phyloP scores from a whole-genome alignment of 2,113 vertebrate species.

The Cyanoliseus patagonus region DNA sequence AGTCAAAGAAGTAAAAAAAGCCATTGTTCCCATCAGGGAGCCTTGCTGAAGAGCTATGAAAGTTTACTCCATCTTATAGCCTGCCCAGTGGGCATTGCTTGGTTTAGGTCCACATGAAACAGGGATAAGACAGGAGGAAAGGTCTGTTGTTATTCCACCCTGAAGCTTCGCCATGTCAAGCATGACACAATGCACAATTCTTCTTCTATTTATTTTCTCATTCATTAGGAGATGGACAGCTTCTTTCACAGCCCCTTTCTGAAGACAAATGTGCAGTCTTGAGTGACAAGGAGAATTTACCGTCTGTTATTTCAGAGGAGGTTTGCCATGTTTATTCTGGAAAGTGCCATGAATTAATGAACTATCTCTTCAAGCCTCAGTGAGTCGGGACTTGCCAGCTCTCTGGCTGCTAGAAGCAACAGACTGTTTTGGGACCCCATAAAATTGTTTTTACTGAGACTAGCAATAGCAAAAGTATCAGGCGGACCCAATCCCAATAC shows the following conservation, averaged over 20 bases:
- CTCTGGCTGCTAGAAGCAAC: conserved; percentile 54
- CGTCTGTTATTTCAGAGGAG: conserved; percentile 56
- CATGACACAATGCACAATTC: conserved; percentile 14
- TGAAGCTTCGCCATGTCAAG: neutral
- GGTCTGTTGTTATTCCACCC: neutral
- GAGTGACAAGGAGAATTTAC: conserved; percentile 62
- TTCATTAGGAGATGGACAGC: conserved; percentile 28
- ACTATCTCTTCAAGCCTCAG: conserved; percentile 62
- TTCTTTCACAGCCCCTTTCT: conserved; percentile 10
- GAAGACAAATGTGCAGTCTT: conserved; percentile 42
- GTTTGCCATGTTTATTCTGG: conserved; percentile 64
- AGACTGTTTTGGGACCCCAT: conserved; percentile 53
- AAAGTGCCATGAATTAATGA: conserved; percentile 66
- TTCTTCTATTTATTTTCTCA: conserved; percentile 52
- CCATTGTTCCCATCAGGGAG: neutral
- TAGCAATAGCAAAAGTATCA: conserved; percentile 51
- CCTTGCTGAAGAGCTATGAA: neutral
- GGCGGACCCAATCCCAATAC: neutral
- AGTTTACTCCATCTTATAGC: neutral
- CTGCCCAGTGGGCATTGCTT: neutral
- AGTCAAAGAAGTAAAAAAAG: neutral
- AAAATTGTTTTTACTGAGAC: conserved; percentile 51
- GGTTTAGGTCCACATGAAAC: neutral
- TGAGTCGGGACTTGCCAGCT: conserved; percentile 34
- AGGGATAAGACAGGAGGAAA: neutral